These are phyloP conservation scores for Choloepus didactylus DNA, from an alignment of 2,797 vertebrate species.

Conservation along the genomic window DNA sequence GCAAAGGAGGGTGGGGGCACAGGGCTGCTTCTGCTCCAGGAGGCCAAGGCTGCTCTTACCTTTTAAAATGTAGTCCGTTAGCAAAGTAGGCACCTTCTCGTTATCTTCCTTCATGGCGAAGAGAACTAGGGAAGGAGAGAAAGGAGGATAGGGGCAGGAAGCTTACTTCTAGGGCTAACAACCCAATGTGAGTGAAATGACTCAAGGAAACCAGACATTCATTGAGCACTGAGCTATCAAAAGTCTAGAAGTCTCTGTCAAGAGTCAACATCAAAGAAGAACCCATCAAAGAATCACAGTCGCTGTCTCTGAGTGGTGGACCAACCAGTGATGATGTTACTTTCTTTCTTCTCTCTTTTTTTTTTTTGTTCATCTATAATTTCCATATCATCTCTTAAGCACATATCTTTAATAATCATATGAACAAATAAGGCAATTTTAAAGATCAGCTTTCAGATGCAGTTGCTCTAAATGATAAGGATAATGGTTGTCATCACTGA, in stretches of 20 bases:
- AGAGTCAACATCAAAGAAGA: neutral
- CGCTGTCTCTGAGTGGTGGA: neutral
- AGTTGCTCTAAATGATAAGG: conserved; percentile 9
- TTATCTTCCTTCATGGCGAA: conserved; percentile 99
- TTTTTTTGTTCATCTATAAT: neutral
- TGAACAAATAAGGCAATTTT: neutral
- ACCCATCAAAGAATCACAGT: neutral
- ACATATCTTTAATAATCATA: conserved; percentile 31
- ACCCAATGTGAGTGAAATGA: neutral
- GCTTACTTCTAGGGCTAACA: neutral
- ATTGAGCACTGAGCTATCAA: neutral
- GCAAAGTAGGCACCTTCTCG: conserved; percentile 98
- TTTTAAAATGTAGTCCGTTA: conserved; percentile 99
- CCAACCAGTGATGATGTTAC: neutral
- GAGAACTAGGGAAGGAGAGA: conserved; percentile 90
- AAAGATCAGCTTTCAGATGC: neutral
- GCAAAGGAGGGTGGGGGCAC: no score
- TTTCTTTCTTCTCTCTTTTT: neutral
- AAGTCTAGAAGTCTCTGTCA: neutral
- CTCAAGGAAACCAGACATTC: neutral
- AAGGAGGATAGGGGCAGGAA: neutral
- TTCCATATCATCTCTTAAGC: conserved; percentile 7
- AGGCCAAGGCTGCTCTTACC: conserved; percentile 88
- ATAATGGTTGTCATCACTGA: neutral
- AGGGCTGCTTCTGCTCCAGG: neutral